Evolutionary conservation across 2,797 vertebrate species (phyloP).

Genomic region (Forpus xanthops): DNA sequence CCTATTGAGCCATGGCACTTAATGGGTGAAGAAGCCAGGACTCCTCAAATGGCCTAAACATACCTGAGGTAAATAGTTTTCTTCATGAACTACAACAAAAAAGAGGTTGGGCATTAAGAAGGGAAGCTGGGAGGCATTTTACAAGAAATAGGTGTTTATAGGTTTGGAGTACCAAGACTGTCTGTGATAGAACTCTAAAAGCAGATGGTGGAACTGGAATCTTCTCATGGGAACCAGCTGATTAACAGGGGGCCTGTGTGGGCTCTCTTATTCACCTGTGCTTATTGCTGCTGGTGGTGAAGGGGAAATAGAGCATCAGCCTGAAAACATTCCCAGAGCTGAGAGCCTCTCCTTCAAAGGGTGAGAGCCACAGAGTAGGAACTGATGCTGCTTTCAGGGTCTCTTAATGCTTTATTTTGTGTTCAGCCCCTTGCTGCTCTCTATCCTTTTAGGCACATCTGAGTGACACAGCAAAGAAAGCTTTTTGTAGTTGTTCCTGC

Average conservation of each 20-base stretch:
- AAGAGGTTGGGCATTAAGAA: neutral
- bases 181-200: neutral
- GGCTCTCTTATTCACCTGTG: neutral
- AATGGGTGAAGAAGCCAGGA: rapidly evolving
- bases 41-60: neutral
- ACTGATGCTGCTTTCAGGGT: neutral
- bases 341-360: neutral
- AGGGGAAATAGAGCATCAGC: neutral
- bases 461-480: neutral
- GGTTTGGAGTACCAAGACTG: neutral
- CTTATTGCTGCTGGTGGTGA: neutral
- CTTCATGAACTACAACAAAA: neutral
- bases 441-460: neutral
- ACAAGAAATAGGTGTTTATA: neutral
- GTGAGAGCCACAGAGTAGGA: neutral
- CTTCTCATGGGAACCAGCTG: neutral
- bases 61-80: neutral
- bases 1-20: neutral
- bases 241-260: rapidly evolving
- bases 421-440: neutral
- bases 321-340: neutral
- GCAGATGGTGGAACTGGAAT: neutral
- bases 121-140: neutral
- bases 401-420: neutral
- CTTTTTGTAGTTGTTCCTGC: neutral